phyloP scores from a whole-genome alignment of 2,888 invertebrate genomes.

The Phyllotreta cruciferae region DNA sequence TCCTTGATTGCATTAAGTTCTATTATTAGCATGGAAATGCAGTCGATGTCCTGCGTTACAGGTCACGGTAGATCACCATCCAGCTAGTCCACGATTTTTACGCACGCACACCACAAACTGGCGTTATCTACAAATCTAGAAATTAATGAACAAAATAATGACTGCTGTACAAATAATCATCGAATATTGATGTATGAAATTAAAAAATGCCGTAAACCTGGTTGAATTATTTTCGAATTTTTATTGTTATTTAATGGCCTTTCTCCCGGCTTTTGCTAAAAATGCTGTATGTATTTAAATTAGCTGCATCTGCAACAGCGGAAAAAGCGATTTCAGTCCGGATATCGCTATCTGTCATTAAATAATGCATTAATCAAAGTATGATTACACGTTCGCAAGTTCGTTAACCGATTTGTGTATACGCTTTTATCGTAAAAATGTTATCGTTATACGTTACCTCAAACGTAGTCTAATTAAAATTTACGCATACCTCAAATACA shows the following conservation, averaged over 20 bases:
- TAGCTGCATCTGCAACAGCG: conserved; percentile 18
- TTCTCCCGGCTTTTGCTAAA: background rate
- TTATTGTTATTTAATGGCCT: background rate
- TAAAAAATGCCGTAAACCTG: too few species aligned
- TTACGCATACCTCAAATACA: too few species aligned
- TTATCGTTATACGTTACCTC: too few species aligned
- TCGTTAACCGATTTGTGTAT: conserved; percentile 30
- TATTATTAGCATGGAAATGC: conserved; percentile 23
- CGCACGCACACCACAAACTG: conserved; percentile 1
- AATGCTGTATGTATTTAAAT: conserved; percentile 6
- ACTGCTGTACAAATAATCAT: background rate
- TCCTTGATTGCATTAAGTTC: conserved; percentile 22
- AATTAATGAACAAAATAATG: background rate
- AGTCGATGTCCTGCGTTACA: conserved; percentile 15
- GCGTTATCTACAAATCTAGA: too few species aligned
- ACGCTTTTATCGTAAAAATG: too few species aligned
- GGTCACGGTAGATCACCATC: conserved; percentile 18
- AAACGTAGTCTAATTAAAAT: too few species aligned
- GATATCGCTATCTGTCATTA: conserved; percentile 31
- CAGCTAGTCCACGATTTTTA: conserved; percentile 4
- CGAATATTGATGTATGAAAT: too few species aligned
- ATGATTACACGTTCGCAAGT: conserved; percentile 32
- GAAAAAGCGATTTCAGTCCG: conserved; percentile 28
- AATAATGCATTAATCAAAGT: conserved; percentile 29
- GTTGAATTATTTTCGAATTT: background rate